Conservation (phyloP, 2,888 invertebrate species). For the Thelaira solivaga region DNA sequence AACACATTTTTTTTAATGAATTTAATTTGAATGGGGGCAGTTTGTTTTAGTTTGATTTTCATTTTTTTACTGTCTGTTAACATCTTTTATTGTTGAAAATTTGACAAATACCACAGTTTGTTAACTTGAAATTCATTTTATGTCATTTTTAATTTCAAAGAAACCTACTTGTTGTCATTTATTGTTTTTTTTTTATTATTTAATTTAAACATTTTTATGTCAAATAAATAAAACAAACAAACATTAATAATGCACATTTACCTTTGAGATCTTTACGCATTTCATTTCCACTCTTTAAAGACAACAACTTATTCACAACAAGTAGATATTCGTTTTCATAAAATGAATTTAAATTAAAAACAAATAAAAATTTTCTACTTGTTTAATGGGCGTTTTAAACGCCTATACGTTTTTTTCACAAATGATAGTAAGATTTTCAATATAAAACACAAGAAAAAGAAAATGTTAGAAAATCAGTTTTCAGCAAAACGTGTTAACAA, state of each 20-base stretch:
- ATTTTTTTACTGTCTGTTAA: neutral
- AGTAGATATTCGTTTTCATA: neutral
- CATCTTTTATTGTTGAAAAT: neutral
- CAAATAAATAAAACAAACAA: no score
- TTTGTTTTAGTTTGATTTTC: no score
- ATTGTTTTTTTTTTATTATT: neutral
- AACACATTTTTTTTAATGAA: no score
- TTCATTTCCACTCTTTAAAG: constrained; percentile 20
- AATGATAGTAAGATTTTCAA: no score
- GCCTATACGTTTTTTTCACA: constrained; percentile 36
- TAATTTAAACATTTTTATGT: neutral
- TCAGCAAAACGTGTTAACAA: no score
- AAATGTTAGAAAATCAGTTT: no score
- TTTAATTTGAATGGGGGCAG: constrained; percentile 21
- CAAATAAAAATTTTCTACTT: constrained; percentile 15
- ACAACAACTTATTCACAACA: neutral
- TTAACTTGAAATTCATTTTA: neutral
- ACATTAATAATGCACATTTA: neutral
- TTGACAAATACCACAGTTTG: constrained; percentile 1
- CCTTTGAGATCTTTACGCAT: constrained; percentile 21
- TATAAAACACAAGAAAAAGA: no score
- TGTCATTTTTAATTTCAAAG: neutral
- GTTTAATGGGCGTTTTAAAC: constrained; percentile 46
- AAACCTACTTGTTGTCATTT: constrained; percentile 29
- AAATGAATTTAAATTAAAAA: constrained; percentile 52